Evolutionary conservation across 2,888 invertebrate genomes (phyloP).

Genomic region (Apamea epomidion): DNA sequence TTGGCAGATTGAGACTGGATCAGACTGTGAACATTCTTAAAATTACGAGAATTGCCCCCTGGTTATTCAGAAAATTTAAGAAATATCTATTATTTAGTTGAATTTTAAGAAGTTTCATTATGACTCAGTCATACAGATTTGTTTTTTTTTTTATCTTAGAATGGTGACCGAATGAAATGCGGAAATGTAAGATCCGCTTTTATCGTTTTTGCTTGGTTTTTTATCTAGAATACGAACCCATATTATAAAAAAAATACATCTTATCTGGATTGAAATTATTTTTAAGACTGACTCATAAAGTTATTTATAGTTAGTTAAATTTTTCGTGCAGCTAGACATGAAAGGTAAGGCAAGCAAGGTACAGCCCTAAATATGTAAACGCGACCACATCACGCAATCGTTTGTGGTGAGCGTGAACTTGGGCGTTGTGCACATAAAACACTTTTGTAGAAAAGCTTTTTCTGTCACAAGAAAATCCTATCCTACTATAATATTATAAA

Average conservation of each 20-base stretch:
- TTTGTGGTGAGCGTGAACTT: conserved; percentile 59
- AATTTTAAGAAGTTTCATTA: not conserved
- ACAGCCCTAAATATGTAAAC: conserved; percentile 34
- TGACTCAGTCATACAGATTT: not conserved
- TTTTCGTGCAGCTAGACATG: not conserved
- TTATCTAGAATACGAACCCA: not conserved
- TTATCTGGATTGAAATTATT: not conserved
- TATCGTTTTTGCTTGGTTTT: not conserved
- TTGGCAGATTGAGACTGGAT: no score
- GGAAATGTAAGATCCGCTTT: not conserved
- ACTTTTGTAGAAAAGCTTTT: not conserved
- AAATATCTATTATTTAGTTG: not conserved
- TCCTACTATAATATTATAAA: no score
- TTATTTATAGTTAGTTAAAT: not conserved
- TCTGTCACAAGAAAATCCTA: not conserved
- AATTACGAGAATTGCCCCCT: no score
- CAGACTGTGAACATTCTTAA: no score
- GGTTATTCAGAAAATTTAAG: not conserved
- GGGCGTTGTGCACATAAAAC: conserved; percentile 39
- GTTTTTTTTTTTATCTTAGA: not conserved
- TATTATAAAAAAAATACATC: no score
- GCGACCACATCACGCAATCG: conserved; percentile 48
- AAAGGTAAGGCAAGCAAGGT: not conserved
- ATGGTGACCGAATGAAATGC: not conserved
- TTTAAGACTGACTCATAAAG: conserved; percentile 3